Evolutionary conservation across 2,113 vertebrate species (phyloP), one percentile per base, ranked within the genome.

Genomic region (Lamprologus lemairii): DNA sequence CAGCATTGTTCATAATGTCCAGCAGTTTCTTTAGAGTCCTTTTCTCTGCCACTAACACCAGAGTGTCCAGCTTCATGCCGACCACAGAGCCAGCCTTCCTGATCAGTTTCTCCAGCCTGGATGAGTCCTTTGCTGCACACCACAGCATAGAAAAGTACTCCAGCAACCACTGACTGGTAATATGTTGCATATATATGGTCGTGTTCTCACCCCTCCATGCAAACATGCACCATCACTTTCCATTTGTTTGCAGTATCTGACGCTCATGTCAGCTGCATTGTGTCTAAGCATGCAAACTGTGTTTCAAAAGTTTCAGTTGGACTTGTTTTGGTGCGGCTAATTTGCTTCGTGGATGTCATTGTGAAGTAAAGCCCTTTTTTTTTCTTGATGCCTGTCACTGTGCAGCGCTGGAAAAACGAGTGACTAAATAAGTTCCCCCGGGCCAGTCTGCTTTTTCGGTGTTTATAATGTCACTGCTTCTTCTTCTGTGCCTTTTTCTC

Each of bases 1-100:
- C n/a, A n/a, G n/a, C n/a, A n/a, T n/a, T 0, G 37, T 40, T 1
- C 37, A 12, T 40, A 40, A 40, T 12, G 37, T 40, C 10, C 37
- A 40, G 0, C 37, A 12, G 10, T 0, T 12, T 40, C 4, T 40
- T 40, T 11, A 40, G 10, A 11, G 37, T 40, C 37, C 37, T 40
- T 40, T 40, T 40, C 37, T 40, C 37, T 40, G 11, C 40, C 40
- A 42, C 40, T 42, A 5, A 0, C 40, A 42, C 11, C 40, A 42
- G 11, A 42, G 40, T 42, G 11, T 42, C 40, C 40, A 42, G 40
- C 40, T 42, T 42, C 40, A 42, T 6, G 40, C 40, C 1, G 11
- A 42, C 40, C 11, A 42, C 40, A 42, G 40, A 42, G 40, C 35
- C 35, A 37, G 35, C 35, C 35, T 37, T 37, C 35, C 35, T 37